Evolutionary conservation across 1,140 invertebrate genomes (phyloP).

Genomic region (Camponotus vicinus): DNA sequence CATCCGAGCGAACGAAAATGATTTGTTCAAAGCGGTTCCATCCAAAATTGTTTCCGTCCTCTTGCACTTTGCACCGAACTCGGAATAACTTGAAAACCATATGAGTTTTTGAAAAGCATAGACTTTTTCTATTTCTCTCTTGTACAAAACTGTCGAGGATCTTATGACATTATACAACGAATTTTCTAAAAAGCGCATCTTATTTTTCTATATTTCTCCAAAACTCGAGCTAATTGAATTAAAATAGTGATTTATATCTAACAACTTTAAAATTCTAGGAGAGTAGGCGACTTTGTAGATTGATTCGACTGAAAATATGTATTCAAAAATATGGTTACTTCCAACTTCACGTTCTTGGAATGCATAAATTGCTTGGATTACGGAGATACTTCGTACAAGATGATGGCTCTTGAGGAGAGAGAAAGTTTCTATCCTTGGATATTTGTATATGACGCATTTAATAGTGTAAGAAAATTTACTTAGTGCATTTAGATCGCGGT

Average conservation of each 20-base stretch:
- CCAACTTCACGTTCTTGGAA: background rate
- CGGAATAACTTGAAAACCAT: background rate
- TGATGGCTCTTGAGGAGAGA: constrained; percentile 33
- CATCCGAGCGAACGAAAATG: background rate
- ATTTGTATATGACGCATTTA: background rate
- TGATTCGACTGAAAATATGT: background rate
- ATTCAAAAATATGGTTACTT: background rate
- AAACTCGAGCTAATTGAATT: background rate
- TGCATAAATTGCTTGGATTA: constrained; percentile 28
- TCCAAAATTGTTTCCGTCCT: constrained; percentile 18
- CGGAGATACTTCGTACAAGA: constrained; percentile 7
- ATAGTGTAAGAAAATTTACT: constrained; percentile 38
- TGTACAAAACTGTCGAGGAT: background rate
- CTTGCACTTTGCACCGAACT: background rate
- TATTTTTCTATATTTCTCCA: background rate
- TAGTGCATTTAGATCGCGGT: background rate
- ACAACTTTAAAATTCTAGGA: background rate
- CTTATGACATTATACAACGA: background rate
- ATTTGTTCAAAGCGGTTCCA: constrained; percentile 41
- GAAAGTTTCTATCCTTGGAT: constrained; percentile 45
- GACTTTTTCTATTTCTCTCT: background rate
- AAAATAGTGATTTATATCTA: background rate
- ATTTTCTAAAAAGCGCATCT: too few species aligned
- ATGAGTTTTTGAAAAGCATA: too few species aligned
- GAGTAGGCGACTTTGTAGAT: background rate